A percentile compares a stretch with the other conserved stretches of the same genome.
phyloP scores from a whole-genome alignment of 1,140 invertebrate species.

The Nephila pilipes region DNA sequence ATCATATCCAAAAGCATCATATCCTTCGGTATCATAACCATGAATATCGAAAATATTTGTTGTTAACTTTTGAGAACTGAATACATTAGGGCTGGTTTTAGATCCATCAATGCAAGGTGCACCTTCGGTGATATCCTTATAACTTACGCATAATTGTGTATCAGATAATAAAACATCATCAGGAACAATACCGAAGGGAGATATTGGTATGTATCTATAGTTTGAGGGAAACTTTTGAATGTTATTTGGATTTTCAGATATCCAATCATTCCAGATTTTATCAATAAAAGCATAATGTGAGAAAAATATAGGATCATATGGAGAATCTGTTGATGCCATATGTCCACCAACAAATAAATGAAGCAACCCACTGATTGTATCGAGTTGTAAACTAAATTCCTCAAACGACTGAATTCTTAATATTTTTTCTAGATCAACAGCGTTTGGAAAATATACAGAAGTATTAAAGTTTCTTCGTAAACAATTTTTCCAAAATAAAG shows the following conservation, averaged over 20 bases:
- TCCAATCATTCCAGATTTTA: constrained; percentile 74
- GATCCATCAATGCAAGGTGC: constrained; percentile 57
- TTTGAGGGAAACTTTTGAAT: constrained; percentile 55
- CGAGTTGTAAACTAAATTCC: constrained; percentile 53
- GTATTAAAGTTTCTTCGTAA: constrained; percentile 70
- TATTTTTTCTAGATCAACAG: constrained; percentile 69
- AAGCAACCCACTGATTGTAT: constrained; percentile 63
- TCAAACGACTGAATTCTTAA: constrained; percentile 46
- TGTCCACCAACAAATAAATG: constrained; percentile 76
- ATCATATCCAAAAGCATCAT: constrained; percentile 72
- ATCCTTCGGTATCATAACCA: constrained; percentile 71
- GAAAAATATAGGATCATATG: constrained; percentile 77
- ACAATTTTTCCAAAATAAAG: constrained; percentile 52
- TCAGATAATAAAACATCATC: constrained; percentile 70
- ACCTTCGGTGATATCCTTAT: constrained; percentile 63
- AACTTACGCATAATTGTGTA: constrained; percentile 68
- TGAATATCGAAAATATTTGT: constrained; percentile 38
- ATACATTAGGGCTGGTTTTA: not conserved
- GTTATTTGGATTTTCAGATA: constrained; percentile 21
- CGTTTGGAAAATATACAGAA: constrained; percentile 61
- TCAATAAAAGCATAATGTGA: constrained; percentile 74
- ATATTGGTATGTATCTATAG: constrained; percentile 49
- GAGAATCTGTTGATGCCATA: constrained; percentile 61
- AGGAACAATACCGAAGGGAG: constrained; percentile 55
- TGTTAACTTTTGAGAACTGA: not conserved